Percentiles rank a stretch among this genome's conserved stretches.
Conservation (phyloP, 2,113 vertebrate genomes). For the Peromyscus polionotus region DNA sequence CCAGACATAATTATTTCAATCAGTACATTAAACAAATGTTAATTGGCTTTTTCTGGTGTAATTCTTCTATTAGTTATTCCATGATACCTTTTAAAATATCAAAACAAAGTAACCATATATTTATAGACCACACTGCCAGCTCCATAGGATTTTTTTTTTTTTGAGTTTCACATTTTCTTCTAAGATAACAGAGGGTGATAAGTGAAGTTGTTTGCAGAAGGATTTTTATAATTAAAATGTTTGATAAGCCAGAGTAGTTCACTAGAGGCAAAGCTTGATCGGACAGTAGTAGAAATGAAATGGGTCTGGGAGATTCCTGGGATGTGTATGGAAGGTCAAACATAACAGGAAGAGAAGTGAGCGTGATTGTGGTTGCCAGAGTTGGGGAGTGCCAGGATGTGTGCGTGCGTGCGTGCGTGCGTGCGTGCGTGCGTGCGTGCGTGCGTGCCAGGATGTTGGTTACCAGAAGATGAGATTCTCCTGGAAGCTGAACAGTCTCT, state of each 20-base stretch:
- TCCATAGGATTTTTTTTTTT: background rate
- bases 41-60: background rate
- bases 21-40: background rate
- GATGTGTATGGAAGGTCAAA: background rate
- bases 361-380: background rate
- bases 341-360: background rate
- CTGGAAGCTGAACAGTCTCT: background rate
- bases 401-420: background rate
- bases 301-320: background rate
- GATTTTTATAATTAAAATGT: background rate
- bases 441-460: background rate
- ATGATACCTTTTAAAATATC: background rate
- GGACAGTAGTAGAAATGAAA: background rate
- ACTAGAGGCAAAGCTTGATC: background rate
- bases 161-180: background rate
- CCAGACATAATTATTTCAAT: background rate
- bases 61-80: background rate
- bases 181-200: background rate
- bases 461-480: background rate
- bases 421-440: no score
- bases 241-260: background rate
- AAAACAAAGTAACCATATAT: background rate
- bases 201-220: background rate
- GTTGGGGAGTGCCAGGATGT: no score
- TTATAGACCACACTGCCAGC: background rate